phyloP scores from a whole-genome alignment of 2,113 vertebrate genomes.

The Phrynocephalus versicolor region DNA sequence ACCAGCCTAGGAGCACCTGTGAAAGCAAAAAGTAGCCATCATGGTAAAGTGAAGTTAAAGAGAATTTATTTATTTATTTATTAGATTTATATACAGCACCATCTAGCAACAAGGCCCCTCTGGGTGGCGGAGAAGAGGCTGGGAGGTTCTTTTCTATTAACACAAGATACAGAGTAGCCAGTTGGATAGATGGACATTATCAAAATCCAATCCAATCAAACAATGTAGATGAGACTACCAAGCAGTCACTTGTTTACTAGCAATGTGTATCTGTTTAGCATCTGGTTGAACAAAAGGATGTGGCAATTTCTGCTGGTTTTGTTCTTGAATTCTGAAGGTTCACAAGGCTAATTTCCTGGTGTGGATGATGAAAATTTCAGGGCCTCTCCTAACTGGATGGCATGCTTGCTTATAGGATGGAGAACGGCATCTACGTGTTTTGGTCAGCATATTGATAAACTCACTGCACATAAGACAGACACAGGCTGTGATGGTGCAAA shows the following conservation, averaged over 20 bases:
- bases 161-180: too few relatives aligned
- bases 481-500: neutral
- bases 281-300: neutral
- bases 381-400: neutral
- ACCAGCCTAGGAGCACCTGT: neutral
- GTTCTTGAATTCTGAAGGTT: neutral
- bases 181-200: too few relatives aligned
- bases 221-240: too few relatives aligned
- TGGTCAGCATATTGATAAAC: accelerated
- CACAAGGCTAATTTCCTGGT: neutral
- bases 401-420: neutral
- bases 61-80: too few relatives aligned
- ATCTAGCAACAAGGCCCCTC: too few relatives aligned
- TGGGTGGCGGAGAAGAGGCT: too few relatives aligned
- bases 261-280: neutral
- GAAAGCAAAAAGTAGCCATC: neutral
- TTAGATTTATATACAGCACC: too few relatives aligned
- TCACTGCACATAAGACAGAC: neutral
- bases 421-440: neutral
- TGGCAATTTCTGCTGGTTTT: neutral
- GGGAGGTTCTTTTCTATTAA: too few relatives aligned
- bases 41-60: neutral
- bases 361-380: accelerated
- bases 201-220: too few relatives aligned
- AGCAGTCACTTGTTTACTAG: neutral